phyloP scores from a whole-genome alignment of 2,113 vertebrate species.

The Pristiophorus japonicus region DNA sequence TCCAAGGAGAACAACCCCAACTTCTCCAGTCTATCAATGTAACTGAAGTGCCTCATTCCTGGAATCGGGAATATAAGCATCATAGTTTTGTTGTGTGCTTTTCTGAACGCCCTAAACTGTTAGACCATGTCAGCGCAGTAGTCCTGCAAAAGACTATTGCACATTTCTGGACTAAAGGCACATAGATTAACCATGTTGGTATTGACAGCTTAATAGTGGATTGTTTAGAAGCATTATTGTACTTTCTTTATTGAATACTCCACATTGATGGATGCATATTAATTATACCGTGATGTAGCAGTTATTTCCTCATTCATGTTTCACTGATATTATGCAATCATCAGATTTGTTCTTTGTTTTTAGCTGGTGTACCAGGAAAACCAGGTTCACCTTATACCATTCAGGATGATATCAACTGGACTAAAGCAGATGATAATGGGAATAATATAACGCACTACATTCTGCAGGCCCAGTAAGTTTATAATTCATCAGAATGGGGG shows the following conservation, averaged over 20 bases:
- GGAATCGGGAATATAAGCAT: too few relatives aligned
- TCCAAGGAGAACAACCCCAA: too few relatives aligned
- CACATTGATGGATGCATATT: neutral
- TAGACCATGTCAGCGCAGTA: neutral
- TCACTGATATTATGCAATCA: neutral
- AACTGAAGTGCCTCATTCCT: too few relatives aligned
- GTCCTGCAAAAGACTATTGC: neutral
- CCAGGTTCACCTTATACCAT: conserved; percentile 27
- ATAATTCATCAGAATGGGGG: neutral
- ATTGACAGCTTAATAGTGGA: neutral
- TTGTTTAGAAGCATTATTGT: neutral
- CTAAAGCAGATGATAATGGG: conserved; percentile 21
- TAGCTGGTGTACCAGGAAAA: conserved; percentile 35
- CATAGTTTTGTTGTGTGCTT: neutral
- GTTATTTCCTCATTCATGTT: neutral
- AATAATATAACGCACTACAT: neutral
- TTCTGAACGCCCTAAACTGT: neutral
- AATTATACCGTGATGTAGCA: neutral
- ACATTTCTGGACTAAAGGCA: neutral
- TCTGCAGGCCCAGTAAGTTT: conserved; percentile 23
- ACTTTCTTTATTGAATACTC: neutral
- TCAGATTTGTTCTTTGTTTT: conserved; percentile 24
- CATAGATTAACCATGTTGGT: neutral
- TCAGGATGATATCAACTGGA: conserved; percentile 13
- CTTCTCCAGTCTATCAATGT: too few relatives aligned